Conservation (phyloP, 2,888 invertebrate genomes). For the Papilio demoleus region DNA sequence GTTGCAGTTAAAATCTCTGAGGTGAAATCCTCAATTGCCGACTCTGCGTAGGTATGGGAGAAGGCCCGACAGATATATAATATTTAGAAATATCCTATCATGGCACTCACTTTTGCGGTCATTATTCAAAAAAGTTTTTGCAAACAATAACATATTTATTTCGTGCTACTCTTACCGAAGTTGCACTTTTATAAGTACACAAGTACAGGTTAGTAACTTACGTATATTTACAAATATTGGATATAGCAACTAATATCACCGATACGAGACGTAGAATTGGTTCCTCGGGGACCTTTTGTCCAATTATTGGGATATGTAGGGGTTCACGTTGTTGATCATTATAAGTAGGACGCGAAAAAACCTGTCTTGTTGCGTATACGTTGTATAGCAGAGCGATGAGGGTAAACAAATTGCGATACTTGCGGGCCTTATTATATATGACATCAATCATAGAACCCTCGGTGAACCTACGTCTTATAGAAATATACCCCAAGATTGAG, state of each 20-base stretch:
- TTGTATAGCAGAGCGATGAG: constrained; percentile 69
- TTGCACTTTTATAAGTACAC: too few species aligned
- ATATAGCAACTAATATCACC: constrained; percentile 49
- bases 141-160: too few species aligned
- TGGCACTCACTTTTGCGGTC: too few species aligned
- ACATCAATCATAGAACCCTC: constrained; percentile 80
- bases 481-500: constrained; percentile 17
- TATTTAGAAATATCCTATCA: too few species aligned
- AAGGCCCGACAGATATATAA: too few species aligned
- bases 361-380: constrained; percentile 60
- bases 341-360: constrained; percentile 72
- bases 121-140: too few species aligned
- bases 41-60: too few species aligned
- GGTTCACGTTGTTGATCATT: constrained; percentile 74
- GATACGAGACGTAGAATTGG: constrained; percentile 72
- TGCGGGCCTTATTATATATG: constrained; percentile 80
- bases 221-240: constrained; percentile 61
- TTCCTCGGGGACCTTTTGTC: constrained; percentile 76
- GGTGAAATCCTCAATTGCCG: too few species aligned
- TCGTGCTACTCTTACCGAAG: too few species aligned
- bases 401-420: constrained; percentile 83
- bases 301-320: constrained; percentile 72
- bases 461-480: constrained; percentile 62
- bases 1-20: too few species aligned
- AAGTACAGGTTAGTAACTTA: constrained; percentile 47